Base-by-base conservation (phyloP, 2,888 invertebrate species). In the Heliconius cydno region DNA sequence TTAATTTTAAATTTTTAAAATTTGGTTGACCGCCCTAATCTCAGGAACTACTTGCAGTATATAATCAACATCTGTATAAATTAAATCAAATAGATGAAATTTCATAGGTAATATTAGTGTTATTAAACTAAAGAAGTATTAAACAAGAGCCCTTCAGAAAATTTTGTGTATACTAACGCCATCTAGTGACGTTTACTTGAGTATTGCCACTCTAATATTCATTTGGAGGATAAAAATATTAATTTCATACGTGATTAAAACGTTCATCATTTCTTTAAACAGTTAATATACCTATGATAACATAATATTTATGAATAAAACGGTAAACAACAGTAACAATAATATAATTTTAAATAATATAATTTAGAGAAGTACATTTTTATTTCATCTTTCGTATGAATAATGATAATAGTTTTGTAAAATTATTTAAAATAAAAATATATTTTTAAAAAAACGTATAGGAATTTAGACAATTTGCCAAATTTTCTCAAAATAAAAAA, bases 181-280 rank as follows among this genome's bases (percentile, higher is more conserved):
- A 67, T 67, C 67, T 67, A 67, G 67, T 67, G 67, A 67, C 34
- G 38, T 67, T 67, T 67, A 34, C 67, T 22, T 19, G 63, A 63
- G 63, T 13, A 25, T 25, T 25, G 25, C 12, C 25, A 25, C 25
- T 28, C 65, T 4, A 28, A 28, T 28, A 15, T 28, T 65, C 13
- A 65, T 65, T 65, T 28, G 7, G 25, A 28, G 28, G 28, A 7
- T 28, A 15, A 15, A 15, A 65, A 13, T 25, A 63, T 2, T 25
- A 60, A 63, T n/a, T 60, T 60, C 9, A 60, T 60, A 4, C 3
- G 10, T 10, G n/a, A 10, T n/a, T 12, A n/a, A n/a, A n/a, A n/a
- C 10, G n/a, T n/a, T 1, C 10, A 10, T n/a, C n/a, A 10, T n/a
- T n/a, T 60, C 19, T 57, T 19, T 9, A 9, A 22, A 22, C 19